Conservation (phyloP, 2,113 vertebrate species). For the Brevimyrus niger region DNA sequence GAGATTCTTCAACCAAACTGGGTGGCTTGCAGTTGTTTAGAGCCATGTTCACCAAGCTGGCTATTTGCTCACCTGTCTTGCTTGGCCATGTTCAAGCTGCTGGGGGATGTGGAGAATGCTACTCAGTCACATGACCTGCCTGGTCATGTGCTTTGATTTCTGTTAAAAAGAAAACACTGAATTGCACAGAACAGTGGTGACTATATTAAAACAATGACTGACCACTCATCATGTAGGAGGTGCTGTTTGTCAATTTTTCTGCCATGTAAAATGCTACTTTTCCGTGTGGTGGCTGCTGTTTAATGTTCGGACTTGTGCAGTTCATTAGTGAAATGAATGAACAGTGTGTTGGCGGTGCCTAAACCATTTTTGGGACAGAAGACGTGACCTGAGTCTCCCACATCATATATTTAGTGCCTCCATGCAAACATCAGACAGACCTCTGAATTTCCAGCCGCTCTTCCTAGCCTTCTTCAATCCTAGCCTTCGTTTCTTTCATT, state of each 20-base stretch:
- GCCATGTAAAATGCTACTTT: too few species aligned
- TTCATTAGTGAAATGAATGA: background rate
- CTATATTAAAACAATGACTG: background rate
- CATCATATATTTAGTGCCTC: background rate
- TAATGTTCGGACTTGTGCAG: background rate
- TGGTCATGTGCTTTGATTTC: background rate
- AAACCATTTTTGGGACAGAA: background rate
- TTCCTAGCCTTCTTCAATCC: background rate
- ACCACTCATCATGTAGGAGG: background rate
- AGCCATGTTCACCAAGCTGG: background rate
- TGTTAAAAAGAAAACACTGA: background rate
- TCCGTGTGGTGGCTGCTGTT: background rate
- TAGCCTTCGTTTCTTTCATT: background rate
- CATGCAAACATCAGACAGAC: background rate
- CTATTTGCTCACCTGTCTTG: background rate
- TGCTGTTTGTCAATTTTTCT: background rate
- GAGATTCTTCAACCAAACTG: background rate
- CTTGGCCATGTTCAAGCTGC: background rate
- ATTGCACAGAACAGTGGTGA: background rate
- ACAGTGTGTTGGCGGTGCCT: background rate
- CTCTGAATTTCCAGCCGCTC: background rate
- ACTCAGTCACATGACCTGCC: background rate
- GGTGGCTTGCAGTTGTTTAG: background rate
- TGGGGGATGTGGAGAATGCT: background rate
- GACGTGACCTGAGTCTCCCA: background rate